Percentiles rank a stretch among this genome's conserved stretches.
Evolutionary conservation across 1,140 invertebrate species (phyloP).

Genomic region (Trichonephila clavata): DNA sequence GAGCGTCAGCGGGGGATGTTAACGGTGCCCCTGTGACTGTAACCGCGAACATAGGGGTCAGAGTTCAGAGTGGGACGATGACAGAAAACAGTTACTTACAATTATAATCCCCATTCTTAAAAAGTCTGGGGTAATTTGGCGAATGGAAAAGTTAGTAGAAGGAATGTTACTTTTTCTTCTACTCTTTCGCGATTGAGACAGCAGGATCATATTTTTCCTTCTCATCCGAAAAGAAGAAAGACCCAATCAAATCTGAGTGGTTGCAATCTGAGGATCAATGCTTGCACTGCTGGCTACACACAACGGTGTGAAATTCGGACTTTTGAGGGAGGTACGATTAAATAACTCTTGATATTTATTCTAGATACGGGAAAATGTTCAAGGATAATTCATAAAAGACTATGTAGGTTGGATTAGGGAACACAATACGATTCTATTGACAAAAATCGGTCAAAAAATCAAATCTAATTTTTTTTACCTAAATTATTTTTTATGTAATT

Average conservation of each 20-base stretch:
- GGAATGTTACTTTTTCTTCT: not conserved
- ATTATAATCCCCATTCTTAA: conserved; percentile 42
- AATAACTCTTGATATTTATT: too few species aligned
- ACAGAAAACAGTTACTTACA: conserved; percentile 60
- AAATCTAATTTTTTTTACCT: too few species aligned
- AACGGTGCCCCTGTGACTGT: conserved; percentile 20
- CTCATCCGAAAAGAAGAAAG: not conserved
- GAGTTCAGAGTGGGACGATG: conserved; percentile 42
- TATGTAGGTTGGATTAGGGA: too few species aligned
- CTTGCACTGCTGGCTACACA: not conserved
- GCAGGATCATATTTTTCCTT: not conserved
- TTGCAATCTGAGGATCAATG: not conserved
- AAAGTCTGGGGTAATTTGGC: not conserved
- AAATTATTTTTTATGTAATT: too few species aligned
- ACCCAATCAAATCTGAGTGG: conserved; percentile 3
- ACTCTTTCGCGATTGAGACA: not conserved
- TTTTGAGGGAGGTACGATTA: too few species aligned
- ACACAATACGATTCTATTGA: too few species aligned
- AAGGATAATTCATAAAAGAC: too few species aligned
- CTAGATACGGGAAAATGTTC: too few species aligned
- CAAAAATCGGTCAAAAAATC: too few species aligned
- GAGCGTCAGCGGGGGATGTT: not conserved
- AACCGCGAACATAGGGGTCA: conserved; percentile 10
- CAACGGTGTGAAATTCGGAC: too few species aligned
- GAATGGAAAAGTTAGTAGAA: conserved; percentile 19